Base-by-base conservation (phyloP, 2,797 vertebrate genomes). In the Chrysocyon brachyurus region DNA sequence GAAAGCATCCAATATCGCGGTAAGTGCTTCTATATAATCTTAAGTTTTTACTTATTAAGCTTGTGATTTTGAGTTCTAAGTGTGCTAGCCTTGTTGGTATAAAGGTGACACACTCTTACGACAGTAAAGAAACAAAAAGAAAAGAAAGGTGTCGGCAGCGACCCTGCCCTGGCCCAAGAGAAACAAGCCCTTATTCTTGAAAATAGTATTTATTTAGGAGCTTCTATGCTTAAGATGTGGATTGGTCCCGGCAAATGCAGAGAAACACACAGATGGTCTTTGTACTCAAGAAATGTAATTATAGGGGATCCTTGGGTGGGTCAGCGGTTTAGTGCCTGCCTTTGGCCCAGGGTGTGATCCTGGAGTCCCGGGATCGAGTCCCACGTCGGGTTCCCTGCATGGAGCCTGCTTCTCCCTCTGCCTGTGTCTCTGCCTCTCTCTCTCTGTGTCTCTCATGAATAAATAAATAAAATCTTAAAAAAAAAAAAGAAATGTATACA, bases 191-290 rank as follows among this genome's bases (percentile, higher is more conserved):
- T 64, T 68, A 77, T 66, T 7, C 6, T 2, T 68, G 36, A 90
- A 91, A 82, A 54, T 33, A 92, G 9, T 68, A 90, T 33, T 72
- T 93, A 92, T 61, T 92, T 28, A 59, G n/a, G 56, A 87, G 49
- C 40, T 75, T 36, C n/a, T 57, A 11, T 14, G 12, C 12, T 5
- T 52, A 79, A 17, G 57, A 63, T 3, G 83, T 1, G 4, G 9
- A 31, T 40, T 49, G 36, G 54, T 54, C 46, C 36, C 15, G 59
- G 46, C 12, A 89, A 52, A 93, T 33, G 28, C 40, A 64, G 93
- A 75, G 33, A 91, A 68, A 91, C 59, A 77, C 19, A 83, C 36
- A 77, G 46, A 63, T 16, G 24, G 26, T 57, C 54, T 46, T 68
- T 81, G 33, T 3, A 28, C 28, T 84, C 14, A 72, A 49, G 8